Evolutionary conservation across 1,140 invertebrate species (phyloP).

Genomic region (Drepana arcuata): DNA sequence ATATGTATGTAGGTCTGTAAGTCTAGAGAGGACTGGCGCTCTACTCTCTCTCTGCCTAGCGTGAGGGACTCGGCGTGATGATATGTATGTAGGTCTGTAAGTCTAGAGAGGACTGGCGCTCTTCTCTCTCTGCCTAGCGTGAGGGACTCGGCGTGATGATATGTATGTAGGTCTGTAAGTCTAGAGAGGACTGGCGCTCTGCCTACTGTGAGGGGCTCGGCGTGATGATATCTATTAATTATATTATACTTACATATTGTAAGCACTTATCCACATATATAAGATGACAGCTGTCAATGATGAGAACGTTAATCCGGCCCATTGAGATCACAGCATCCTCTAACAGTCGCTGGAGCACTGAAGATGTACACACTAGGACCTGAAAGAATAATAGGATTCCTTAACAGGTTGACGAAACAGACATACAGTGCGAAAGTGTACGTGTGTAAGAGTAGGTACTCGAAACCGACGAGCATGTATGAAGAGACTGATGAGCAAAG

Average conservation of each 20-base stretch:
- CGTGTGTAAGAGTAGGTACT: too few species aligned
- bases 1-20: not conserved
- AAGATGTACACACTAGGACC: conserved; percentile 46
- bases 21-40: not conserved
- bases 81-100: not conserved
- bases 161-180: not conserved
- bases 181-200: not conserved
- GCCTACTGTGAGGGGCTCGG: not conserved
- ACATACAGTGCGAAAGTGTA: too few species aligned
- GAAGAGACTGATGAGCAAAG: too few species aligned
- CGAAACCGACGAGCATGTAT: too few species aligned
- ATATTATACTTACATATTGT: conserved; percentile 39
- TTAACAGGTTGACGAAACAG: too few species aligned
- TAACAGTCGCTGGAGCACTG: conserved; percentile 29
- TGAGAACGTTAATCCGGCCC: conserved; percentile 35
- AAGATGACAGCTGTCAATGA: conserved; percentile 53
- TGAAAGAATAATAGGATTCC: conserved; percentile 18
- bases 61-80: not conserved
- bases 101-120: too few species aligned
- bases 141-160: too few species aligned
- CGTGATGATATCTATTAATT: not conserved
- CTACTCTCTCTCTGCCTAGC: too few species aligned
- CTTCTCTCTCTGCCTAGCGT: not conserved
- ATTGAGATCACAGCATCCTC: conserved; percentile 26
- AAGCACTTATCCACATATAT: conserved; percentile 41